Base-by-base conservation (phyloP, 2,113 vertebrate genomes). In the Anser brachyrhynchus region DNA sequence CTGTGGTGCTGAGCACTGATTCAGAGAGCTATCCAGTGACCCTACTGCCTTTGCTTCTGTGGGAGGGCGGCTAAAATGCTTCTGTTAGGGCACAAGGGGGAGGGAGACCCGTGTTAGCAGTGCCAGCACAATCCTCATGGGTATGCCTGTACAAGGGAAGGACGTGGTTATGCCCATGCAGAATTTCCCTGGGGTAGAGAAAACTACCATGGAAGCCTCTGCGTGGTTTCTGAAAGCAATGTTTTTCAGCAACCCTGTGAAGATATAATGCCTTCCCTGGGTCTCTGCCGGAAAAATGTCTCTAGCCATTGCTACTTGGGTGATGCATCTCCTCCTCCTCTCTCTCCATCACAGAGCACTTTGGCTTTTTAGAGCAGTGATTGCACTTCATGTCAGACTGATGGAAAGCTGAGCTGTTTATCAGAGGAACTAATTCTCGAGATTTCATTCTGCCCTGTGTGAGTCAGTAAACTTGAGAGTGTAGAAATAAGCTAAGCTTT, bases 321-420 rank as follows among this genome's bases (percentile, higher is more conserved):
- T 89, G 75, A 92, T 70, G 19, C 21, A 96, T 92, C 39, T 91
- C 49, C n/a, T 87, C 20, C 35, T 95, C 3, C 26, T 58, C 22
- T 82, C 89, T 80, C 75, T 91, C 91, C 54, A 79, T 74, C 85
- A 83, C 44, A 52, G 39, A 71, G 35, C 65, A 44, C 73, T 90
- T 87, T 43, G 49, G 75, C 29, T 77, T 87, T 92, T 91, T 82
- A 81, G 55, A 82, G 20, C 37, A 76, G 66, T 93, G 51, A 89
- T 75, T 84, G 80, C 51, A 58, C 90, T 84, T 93, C 62, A 23
- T 73, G 85, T 93, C 77, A 92, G 69, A 23, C 9, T 91, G 91
- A 94, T 78, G 87, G 44, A 92, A 80, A 90, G 70, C 69, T 76
- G 70, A 78, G n/a, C 69, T 94, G 59, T 89, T 97, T 85, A 84